These are phyloP conservation scores for Conomelus anceps DNA, from an alignment of 2,888 invertebrate genomes.

Conservation along the genomic window DNA sequence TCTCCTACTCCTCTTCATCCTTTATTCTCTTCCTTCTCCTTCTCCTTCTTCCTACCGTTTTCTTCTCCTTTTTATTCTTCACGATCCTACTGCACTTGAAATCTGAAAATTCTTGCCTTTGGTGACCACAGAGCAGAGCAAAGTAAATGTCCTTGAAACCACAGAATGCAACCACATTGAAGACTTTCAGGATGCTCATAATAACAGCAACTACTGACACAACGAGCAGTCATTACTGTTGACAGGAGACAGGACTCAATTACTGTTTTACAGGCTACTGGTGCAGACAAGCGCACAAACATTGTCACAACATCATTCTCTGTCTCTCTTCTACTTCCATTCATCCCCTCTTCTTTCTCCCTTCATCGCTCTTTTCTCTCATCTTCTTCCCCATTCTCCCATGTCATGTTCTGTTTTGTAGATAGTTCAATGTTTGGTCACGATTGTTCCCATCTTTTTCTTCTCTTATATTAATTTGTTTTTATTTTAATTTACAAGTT, in stretches of 20 bases:
- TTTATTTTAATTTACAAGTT: too few relatives aligned
- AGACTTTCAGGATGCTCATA: neutral
- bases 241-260: neutral
- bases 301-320: neutral
- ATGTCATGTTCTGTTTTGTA: neutral
- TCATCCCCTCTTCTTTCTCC: too few relatives aligned
- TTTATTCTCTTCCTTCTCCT: too few relatives aligned
- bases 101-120: neutral
- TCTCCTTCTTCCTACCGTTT: too few relatives aligned
- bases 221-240: neutral
- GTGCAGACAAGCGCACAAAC: neutral
- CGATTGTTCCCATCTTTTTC: neutral
- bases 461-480: neutral
- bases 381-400: neutral
- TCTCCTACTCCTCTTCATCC: too few relatives aligned
- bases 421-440: neutral
- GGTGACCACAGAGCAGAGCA: neutral
- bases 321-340: neutral
- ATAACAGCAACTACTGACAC: neutral
- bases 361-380: neutral
- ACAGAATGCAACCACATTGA: neutral
- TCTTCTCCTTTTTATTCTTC: too few relatives aligned
- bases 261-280: neutral
- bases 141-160: neutral
- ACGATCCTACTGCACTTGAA: too few relatives aligned